phyloP scores from a whole-genome alignment of 2,888 invertebrate genomes.

The Cheilosia pagana region DNA sequence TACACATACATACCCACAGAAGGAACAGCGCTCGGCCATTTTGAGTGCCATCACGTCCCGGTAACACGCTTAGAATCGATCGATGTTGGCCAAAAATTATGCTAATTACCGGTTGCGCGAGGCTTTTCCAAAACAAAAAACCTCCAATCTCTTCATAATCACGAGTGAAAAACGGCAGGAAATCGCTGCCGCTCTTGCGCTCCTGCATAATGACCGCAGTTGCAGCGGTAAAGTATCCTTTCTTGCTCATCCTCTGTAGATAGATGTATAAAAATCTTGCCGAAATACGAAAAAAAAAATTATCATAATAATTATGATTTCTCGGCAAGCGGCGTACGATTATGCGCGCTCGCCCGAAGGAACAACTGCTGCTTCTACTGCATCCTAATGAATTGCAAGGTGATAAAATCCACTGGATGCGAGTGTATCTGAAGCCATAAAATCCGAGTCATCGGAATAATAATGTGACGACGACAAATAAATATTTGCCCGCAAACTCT shows the following conservation, averaged over 20 bases:
- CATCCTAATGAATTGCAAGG: conserved; percentile 72
- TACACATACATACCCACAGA: neutral
- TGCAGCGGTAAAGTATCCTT: conserved; percentile 44
- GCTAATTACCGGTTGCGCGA: conserved; percentile 73
- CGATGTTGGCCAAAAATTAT: conserved; percentile 73
- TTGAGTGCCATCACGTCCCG: conserved; percentile 64
- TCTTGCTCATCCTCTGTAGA: conserved; percentile 20
- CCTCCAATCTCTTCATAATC: conserved; percentile 53
- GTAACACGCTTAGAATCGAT: conserved; percentile 65
- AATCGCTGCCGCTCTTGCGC: conserved; percentile 47
- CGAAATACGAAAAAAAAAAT: conserved; percentile 34
- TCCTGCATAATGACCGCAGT: conserved; percentile 72
- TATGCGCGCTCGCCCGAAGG: conserved; percentile 57
- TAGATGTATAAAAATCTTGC: conserved; percentile 62
- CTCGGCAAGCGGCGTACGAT: conserved; percentile 57
- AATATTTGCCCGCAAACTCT: conserved; percentile 74
- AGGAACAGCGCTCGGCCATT: conserved; percentile 20
- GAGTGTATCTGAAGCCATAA: conserved; percentile 63
- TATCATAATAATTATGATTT: conserved; percentile 74
- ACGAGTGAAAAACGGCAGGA: conserved; percentile 67
- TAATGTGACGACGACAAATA: conserved; percentile 74
- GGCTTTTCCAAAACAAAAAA: conserved; percentile 63
- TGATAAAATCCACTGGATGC: conserved; percentile 72
- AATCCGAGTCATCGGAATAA: conserved; percentile 69
- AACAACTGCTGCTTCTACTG: conserved; percentile 52